These are phyloP conservation scores for Drosophila biarmipes DNA, from an alignment of 1,140 invertebrate species.

Conservation along the genomic window DNA sequence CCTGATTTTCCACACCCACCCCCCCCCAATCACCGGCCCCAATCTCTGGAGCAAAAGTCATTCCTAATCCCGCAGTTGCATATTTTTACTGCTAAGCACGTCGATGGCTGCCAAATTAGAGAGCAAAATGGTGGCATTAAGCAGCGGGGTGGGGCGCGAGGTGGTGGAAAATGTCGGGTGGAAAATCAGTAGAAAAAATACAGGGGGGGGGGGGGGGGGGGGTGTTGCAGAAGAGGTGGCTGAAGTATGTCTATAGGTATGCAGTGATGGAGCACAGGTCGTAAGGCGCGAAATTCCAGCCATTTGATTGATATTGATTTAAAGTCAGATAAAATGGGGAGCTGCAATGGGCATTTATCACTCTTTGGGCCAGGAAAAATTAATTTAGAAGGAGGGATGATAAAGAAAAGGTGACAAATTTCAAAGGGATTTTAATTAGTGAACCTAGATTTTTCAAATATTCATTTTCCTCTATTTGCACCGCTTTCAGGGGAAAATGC, in stretches of 20 bases:
- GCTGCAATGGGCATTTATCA: slow-evolving; percentile 16
- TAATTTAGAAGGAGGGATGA: not conserved
- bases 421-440: not conserved
- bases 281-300: slow-evolving; percentile 3
- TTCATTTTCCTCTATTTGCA: not conserved
- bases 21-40: not conserved
- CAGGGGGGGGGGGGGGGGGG: too few species aligned
- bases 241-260: not conserved
- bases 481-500: not conserved
- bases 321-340: slow-evolving; percentile 15
- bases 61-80: slow-evolving; percentile 59
- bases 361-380: slow-evolving; percentile 2
- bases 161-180: not conserved
- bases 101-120: slow-evolving; percentile 78
- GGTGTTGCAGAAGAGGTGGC: too few species aligned
- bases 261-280: not conserved
- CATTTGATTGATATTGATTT: slow-evolving; percentile 41
- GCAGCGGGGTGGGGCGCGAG: not conserved
- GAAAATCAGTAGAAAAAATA: not conserved
- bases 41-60: slow-evolving; percentile 33
- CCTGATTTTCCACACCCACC: not conserved
- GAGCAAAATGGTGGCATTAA: slow-evolving; percentile 42
- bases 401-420: too few species aligned
- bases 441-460: not conserved
- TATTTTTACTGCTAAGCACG: slow-evolving; percentile 69